Conservation (phyloP, 2,113 vertebrate genomes). For the Phasianus colchicus region DNA sequence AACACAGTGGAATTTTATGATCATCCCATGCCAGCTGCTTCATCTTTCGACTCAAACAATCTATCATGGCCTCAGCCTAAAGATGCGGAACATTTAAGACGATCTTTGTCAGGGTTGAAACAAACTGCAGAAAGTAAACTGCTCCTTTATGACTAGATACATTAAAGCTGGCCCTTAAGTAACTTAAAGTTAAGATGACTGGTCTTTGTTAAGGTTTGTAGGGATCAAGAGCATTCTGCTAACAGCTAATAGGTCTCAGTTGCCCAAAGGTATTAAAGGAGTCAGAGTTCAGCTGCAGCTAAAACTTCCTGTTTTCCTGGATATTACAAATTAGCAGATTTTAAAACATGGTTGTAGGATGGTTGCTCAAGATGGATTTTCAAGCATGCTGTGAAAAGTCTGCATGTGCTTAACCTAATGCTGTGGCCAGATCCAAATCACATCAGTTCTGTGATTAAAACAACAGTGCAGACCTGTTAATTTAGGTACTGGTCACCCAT, state of each 20-base stretch:
- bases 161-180: not conserved
- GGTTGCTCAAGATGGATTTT: not conserved
- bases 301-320: not conserved
- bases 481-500: fast-evolving
- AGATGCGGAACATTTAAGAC: not conserved
- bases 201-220: not conserved
- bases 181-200: not conserved
- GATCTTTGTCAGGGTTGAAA: not conserved
- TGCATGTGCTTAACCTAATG: not conserved
- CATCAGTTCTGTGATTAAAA: not conserved
- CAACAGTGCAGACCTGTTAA: not conserved
- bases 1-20: not conserved
- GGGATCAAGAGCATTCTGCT: not conserved
- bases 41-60: not conserved
- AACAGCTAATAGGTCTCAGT: not conserved
- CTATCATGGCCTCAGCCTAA: not conserved
- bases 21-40: not conserved
- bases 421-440: not conserved
- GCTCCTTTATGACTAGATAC: not conserved
- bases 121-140: not conserved
- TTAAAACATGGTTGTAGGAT: not conserved
- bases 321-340: not conserved
- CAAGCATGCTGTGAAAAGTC: not conserved
- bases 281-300: not conserved
- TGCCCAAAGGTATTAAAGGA: not conserved